Percentiles rank a stretch among this genome's conserved stretches.
Evolutionary conservation across 2,797 vertebrate genomes (phyloP).

Genomic region (Ctenopoma multispine): DNA sequence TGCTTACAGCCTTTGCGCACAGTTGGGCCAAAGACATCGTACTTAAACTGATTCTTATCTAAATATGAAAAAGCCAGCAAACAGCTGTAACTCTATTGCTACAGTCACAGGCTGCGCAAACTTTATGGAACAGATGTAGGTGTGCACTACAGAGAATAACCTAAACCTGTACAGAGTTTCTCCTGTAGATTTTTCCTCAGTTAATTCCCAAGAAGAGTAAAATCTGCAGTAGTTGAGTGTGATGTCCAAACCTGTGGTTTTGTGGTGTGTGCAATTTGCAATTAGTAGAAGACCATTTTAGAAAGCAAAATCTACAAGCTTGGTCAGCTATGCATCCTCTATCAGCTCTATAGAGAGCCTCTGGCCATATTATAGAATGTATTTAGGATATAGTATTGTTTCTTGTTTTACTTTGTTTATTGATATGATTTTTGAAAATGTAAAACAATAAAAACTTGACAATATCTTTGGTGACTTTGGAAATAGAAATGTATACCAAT

Average conservation of each 20-base stretch:
- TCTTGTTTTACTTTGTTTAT: constrained; percentile 50
- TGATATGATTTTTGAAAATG: constrained; percentile 66
- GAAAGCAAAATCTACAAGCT: constrained; percentile 36
- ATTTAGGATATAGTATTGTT: constrained; percentile 31
- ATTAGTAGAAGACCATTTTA: constrained; percentile 47
- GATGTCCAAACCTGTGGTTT: constrained; percentile 46
- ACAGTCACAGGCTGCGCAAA: not conserved
- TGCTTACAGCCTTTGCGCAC: not conserved
- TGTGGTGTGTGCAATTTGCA: constrained; percentile 53
- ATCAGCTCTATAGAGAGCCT: constrained; percentile 44
- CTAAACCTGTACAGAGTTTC: constrained; percentile 29
- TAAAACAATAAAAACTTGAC: constrained; percentile 65
- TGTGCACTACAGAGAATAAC: constrained; percentile 27
- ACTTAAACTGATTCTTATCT: constrained; percentile 27
- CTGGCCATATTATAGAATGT: constrained; percentile 56
- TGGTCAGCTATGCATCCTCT: constrained; percentile 38
- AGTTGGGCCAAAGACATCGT: constrained; percentile 1
- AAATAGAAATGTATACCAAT: not conserved
- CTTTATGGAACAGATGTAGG: constrained; percentile 15
- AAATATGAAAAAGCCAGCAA: constrained; percentile 12
- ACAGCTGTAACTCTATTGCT: constrained; percentile 15
- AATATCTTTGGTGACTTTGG: constrained; percentile 20
- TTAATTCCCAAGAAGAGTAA: constrained; percentile 19
- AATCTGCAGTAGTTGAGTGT: constrained; percentile 36
- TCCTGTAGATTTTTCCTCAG: constrained; percentile 17